Base-by-base conservation (phyloP, 2,797 vertebrate genomes). In the Gallirallus australis region DNA sequence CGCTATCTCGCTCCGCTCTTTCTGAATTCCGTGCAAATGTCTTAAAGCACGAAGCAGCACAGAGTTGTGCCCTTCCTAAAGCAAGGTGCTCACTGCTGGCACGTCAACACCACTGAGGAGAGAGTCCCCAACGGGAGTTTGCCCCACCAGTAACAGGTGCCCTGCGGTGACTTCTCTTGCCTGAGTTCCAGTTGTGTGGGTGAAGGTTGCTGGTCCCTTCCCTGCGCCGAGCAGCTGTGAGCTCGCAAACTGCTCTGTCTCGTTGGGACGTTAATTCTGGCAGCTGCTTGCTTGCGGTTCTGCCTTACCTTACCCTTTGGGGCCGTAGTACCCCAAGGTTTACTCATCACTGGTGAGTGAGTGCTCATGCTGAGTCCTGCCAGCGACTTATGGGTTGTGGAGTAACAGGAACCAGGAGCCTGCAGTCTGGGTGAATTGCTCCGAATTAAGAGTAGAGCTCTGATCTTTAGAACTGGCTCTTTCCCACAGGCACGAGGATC, bases 171-270 rank as follows among this genome's bases (percentile, higher is more conserved):
- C 13, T 11, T 57, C 48, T 45, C 66, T 35, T n/a, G 12, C 8
- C 3, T 5, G 7, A 1, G 3, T 52, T 52, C 12, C 42, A n/a
- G 15, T 37, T 31, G 9, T 0, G 1, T 31, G 70, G 48, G 17
- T n/a, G 31, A 82, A 31, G 15, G 56, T 77, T 2, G n/a, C 30
- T 45, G 35, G 15, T 91, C 64, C 37, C n/a, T 37, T 65, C 47
- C 52, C 19, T 21, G 30, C 16, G 4, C 2, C 35, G 77, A 79
- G 31, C 35, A 61, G 33, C 69, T 65, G 45, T 48, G 75, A 61
- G 42, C 23, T 5, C 69, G 63, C 39, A 45, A n/a, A 33, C 23
- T 14, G 2, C 35, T n/a, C 0, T 11, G 4, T 92, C 47, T 30
- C 21, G 6, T 21, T 39, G 68, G 66, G 60, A 10, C 61, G 35